Evolutionary conservation across 2,113 vertebrate genomes (phyloP).

Genomic region (Paedocypris sp.): DNA sequence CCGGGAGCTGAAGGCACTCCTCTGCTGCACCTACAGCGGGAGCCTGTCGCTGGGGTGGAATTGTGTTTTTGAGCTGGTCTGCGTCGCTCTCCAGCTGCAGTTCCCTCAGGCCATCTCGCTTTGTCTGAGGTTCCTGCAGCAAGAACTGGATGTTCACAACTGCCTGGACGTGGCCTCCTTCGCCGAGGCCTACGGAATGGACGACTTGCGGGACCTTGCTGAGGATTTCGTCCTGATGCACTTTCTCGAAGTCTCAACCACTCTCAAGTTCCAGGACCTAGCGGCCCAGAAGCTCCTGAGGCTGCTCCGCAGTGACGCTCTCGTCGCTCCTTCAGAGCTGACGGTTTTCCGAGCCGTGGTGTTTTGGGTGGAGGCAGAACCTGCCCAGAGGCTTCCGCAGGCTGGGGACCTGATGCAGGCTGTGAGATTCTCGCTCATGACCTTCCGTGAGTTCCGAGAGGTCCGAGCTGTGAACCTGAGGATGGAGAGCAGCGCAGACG

Average conservation of each 20-base stretch:
- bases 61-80: conserved; percentile 65
- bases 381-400: conserved; percentile 46
- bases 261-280: conserved; percentile 69
- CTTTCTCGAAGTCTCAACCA: conserved; percentile 65
- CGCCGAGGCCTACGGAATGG: conserved; percentile 62
- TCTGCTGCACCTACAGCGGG: conserved; percentile 71
- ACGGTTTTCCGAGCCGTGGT: conserved; percentile 70
- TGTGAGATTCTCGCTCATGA: conserved; percentile 83
- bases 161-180: conserved; percentile 67
- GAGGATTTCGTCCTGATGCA: conserved; percentile 68
- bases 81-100: conserved; percentile 74
- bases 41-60: conserved; percentile 64
- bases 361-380: conserved; percentile 68
- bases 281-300: conserved; percentile 57
- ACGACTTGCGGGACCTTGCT: conserved; percentile 53
- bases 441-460: conserved; percentile 72
- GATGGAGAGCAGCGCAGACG: conserved; percentile 48
- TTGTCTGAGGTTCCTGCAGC: conserved; percentile 67
- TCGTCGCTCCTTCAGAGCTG: conserved; percentile 71
- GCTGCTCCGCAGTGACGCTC: conserved; percentile 62
- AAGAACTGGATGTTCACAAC: conserved; percentile 59
- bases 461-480: conserved; percentile 61
- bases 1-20: conserved; percentile 63
- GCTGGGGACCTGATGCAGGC: conserved; percentile 62
- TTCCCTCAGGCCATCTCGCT: conserved; percentile 66